Evolutionary conservation across 2,113 vertebrate species (phyloP).

Genomic region (Misgurnus mizolepis): DNA sequence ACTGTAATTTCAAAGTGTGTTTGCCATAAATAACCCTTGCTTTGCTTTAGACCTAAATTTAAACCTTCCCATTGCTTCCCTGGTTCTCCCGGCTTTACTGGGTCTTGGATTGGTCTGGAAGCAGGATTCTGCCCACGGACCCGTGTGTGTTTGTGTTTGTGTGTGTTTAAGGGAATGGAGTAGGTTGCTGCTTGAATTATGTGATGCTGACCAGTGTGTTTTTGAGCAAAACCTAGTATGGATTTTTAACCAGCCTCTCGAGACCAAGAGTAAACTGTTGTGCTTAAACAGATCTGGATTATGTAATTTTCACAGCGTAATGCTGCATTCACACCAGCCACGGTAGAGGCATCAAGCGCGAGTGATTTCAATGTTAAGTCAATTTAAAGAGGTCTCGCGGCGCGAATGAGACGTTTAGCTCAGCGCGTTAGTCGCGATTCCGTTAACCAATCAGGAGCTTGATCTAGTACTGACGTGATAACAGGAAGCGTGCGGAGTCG

Average conservation of each 20-base stretch:
- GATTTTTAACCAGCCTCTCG: neutral
- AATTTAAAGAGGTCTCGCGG: too few species aligned
- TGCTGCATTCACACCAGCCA: too few species aligned
- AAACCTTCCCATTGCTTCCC: slow-evolving; percentile 27
- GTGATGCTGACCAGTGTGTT: slow-evolving; percentile 12
- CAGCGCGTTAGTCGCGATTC: too few species aligned
- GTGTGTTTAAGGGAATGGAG: slow-evolving; percentile 46
- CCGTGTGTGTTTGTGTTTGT: slow-evolving; percentile 59
- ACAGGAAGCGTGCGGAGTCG: too few species aligned
- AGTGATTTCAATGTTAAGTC: too few species aligned
- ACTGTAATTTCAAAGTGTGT: slow-evolving; percentile 72
- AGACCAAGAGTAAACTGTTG: neutral
- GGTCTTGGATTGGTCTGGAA: slow-evolving; percentile 67
- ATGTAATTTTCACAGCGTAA: neutral
- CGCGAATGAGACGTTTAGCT: too few species aligned
- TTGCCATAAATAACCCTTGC: slow-evolving; percentile 43
- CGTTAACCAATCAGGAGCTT: too few species aligned
- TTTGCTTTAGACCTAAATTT: slow-evolving; percentile 49
- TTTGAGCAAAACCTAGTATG: neutral
- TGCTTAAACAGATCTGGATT: neutral
- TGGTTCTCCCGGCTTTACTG: slow-evolving; percentile 57
- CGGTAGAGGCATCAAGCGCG: too few species aligned
- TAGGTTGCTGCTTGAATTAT: slow-evolving; percentile 24
- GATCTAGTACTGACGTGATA: too few species aligned
- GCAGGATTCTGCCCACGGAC: slow-evolving; percentile 54